Evolutionary conservation across 1,140 invertebrate genomes (phyloP), one percentile per base, ranked within the genome.

Genomic region (Tetramorium alpestre): DNA sequence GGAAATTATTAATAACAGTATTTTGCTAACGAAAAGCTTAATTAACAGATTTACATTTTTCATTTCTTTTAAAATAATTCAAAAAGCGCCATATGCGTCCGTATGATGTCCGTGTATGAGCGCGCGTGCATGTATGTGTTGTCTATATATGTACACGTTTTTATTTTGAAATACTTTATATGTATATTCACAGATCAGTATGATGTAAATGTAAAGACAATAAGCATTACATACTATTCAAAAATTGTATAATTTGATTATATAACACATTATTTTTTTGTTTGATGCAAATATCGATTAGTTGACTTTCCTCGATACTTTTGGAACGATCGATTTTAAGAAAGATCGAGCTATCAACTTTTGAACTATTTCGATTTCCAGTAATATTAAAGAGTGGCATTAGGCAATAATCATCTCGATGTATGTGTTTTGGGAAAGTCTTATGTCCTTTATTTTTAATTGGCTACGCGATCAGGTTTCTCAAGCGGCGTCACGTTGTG

Each of bases 301-400:
- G 18, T 4, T 7, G 18, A 18, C 4, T n/a, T 58, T 64, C 8
- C 54, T 89, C 44, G 38, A 78, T 54, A 5, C 13, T n/a, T 70
- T 33, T 44, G 22, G 56, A 84, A 65, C 65, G 67, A 89, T 85
- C 82, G 73, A 88, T 87, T 64, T 75, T n/a, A n/a, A 54, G 11
- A 54, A 54, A 85, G 69, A 91, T 92, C 88, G 65, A 90, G 54
- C 22, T 62, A 28, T 25, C n/a, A 58, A 89, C 49, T 75, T 82
- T 77, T 67, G 56, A 67, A 75, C 49, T 22, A 47, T 92, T 64
- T 90, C 88, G 88, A 80, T 47, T 54, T 69, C 18, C 88, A 93
- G 62, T 47, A 49, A 51, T n/a, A 1, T 10, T 11, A 89, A 58
- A 51, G 88, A 80, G 62, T 89, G 41, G 69, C 73, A 33, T 72